Evolutionary conservation across 2,797 vertebrate species (phyloP), one percentile per base, ranked within the genome.

Genomic region (Anniella stebbinsi): DNA sequence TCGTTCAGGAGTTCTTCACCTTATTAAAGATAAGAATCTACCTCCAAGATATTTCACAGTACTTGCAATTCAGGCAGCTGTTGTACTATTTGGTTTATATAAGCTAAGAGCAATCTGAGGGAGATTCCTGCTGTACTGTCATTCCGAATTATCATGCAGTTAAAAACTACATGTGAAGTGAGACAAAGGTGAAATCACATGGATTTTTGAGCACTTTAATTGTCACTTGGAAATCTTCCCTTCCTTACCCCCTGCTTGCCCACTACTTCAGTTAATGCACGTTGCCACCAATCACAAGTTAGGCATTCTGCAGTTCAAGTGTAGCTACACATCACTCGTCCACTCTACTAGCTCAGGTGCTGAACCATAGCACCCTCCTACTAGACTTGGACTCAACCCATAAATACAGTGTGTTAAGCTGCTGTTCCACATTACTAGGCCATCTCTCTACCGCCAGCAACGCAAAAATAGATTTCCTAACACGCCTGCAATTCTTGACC

Each of bases 51-150:
- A 13, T 33, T 88, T 54, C 2, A 84, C 23, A 76, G 17, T 12
- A 2, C 18, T 66, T 54, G 48, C 90, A 70, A 38, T 73, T 93
- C 66, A 92, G 28, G 82, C 2, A 80, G 28, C 87, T 90, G 84
- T 1, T 45, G 75, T 87, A 4, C 36, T 57, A 45, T 33, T 48
- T 70, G 51, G 87, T 87, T 30, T 85, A 85, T 51, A 48, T 66
- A 80, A 77, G 73, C 3, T 57, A 33, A 80, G 17, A 63, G 33
- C 13, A 82, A 30, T 5, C 7, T 7, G 30, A 36, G 12, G 38
- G 18, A 41, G 67, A 80, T 38, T 80, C 57, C 51, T 25, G 25
- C 25, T 11, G 4, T 41, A 18, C 41, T 63, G 54, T 88, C 69
- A 33, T 36, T 84, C 72, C 48, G 30, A 77, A 76, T 38, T 73